Evolutionary conservation across 2,113 vertebrate genomes (phyloP).

Genomic region (Dolichotis patagonum): DNA sequence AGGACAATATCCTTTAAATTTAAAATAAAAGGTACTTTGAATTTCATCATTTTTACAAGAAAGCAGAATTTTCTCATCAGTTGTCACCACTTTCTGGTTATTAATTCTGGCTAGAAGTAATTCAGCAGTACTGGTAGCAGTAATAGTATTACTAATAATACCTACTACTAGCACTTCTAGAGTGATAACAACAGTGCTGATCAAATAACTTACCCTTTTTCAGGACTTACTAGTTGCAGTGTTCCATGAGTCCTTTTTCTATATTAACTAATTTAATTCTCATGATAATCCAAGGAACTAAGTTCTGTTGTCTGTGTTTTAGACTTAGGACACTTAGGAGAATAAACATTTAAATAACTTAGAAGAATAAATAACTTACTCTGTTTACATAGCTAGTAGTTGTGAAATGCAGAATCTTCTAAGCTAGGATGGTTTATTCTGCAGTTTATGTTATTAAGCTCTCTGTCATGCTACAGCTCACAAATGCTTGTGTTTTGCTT

Average conservation of each 20-base stretch:
- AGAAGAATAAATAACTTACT: background rate
- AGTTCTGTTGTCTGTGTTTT: background rate
- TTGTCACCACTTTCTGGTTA: background rate
- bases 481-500: no score
- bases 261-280: background rate
- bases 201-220: background rate
- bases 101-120: background rate
- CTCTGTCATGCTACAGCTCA: rapidly evolving
- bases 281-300: background rate
- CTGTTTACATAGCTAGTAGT: background rate
- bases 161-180: background rate
- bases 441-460: background rate
- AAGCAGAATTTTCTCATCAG: background rate
- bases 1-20: background rate
- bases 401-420: background rate
- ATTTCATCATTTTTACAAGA: background rate
- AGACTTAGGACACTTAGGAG: background rate
- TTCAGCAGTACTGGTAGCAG: background rate
- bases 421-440: background rate
- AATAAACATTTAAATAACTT: no score
- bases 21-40: background rate
- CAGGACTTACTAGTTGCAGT: background rate
- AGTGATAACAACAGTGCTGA: background rate
- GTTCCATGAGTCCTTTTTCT: background rate
- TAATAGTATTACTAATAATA: background rate